Percentiles rank a stretch among this genome's conserved stretches.
These are phyloP conservation scores for Amblyopsis rosae DNA, from an alignment of 2,113 vertebrate genomes.

Conservation along the genomic window DNA sequence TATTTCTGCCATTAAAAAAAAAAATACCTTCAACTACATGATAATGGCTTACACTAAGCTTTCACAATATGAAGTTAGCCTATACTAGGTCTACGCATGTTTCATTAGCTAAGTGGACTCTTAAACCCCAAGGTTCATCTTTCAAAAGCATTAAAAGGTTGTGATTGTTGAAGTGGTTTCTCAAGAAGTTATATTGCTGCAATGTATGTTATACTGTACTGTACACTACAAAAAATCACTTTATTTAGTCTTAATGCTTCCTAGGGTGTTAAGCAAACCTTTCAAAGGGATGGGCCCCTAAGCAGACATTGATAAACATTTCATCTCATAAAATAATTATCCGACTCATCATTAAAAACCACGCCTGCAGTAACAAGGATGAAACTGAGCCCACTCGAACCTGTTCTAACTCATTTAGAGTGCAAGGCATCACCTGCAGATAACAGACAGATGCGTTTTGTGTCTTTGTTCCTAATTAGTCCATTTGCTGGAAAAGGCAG, in stretches of 20 bases:
- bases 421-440: conserved; percentile 25
- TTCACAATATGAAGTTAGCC: conserved; percentile 18
- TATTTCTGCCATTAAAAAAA: background rate
- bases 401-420: background rate
- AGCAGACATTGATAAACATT: too few species aligned
- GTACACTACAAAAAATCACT: background rate
- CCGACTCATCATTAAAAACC: too few species aligned
- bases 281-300: too few species aligned
- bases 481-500: conserved; percentile 61
- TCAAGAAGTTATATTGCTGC: conserved; percentile 8
- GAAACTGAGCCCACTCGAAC: too few species aligned
- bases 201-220: background rate
- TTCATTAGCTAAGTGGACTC: conserved; percentile 66
- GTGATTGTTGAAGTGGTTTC: conserved; percentile 44
- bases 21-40: conserved; percentile 38
- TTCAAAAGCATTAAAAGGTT: conserved; percentile 54
- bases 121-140: conserved; percentile 60
- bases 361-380: too few species aligned
- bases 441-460: conserved; percentile 38
- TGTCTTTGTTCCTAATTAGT: conserved; percentile 70
- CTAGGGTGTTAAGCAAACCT: too few species aligned
- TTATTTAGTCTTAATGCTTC: too few species aligned
- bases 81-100: conserved; percentile 6
- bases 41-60: conserved; percentile 16
- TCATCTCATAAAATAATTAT: too few species aligned